Conservation (phyloP, 2,888 invertebrate genomes). For the Polydrusus cervinus region DNA sequence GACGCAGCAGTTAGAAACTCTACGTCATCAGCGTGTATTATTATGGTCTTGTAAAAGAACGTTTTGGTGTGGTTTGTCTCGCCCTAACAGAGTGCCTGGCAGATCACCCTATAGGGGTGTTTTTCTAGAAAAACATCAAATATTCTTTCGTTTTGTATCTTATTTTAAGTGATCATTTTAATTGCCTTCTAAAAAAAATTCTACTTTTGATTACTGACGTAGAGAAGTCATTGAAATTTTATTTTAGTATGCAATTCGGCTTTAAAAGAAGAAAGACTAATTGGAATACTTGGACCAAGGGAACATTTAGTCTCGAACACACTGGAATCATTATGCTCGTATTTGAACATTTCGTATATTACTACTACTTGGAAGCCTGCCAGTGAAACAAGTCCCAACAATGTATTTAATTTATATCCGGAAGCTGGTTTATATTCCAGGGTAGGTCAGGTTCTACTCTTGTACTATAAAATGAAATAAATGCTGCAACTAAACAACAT, state of each 20-base stretch:
- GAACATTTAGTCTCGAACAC: slow-evolving; percentile 78
- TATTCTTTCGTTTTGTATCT: too few relatives aligned
- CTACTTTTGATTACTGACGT: too few relatives aligned
- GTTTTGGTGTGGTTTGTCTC: too few relatives aligned
- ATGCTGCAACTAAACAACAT: neutral
- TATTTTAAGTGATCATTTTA: too few relatives aligned
- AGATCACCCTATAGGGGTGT: too few relatives aligned
- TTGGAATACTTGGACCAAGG: slow-evolving; percentile 89
- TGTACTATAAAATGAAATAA: neutral
- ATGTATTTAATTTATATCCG: slow-evolving; percentile 60
- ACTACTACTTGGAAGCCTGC: slow-evolving; percentile 81
- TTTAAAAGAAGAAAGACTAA: slow-evolving; percentile 75
- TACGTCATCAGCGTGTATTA: too few relatives aligned
- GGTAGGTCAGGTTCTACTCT: slow-evolving; percentile 50
- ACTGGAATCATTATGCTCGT: slow-evolving; percentile 88
- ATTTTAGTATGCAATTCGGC: slow-evolving; percentile 36
- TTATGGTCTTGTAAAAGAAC: too few relatives aligned
- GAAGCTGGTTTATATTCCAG: slow-evolving; percentile 76
- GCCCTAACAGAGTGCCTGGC: too few relatives aligned
- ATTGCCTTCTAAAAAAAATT: too few relatives aligned
- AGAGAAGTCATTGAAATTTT: too few relatives aligned
- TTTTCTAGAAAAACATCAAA: too few relatives aligned
- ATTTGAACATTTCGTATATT: slow-evolving; percentile 89
- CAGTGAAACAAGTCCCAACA: neutral
- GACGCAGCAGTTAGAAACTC: too few relatives aligned